phyloP scores from a whole-genome alignment of 2,113 vertebrate species.

The Microcebus ravelobensis region DNA sequence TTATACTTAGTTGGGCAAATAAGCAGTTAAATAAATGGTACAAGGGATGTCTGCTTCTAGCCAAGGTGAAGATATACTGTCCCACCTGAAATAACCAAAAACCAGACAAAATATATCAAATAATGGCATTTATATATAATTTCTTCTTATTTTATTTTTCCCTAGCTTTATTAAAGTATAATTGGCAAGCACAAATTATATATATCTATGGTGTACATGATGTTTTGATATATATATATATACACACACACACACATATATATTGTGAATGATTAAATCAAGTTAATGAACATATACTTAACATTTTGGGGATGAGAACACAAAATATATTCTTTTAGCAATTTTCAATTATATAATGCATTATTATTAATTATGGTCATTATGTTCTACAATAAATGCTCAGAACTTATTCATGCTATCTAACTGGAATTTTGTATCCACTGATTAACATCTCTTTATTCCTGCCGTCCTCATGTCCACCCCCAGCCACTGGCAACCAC shows the following conservation, averaged over 20 bases:
- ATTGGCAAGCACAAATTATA: background rate
- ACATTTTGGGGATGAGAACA: background rate
- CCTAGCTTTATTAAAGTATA: background rate
- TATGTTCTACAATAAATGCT: background rate
- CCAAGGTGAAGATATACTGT: background rate
- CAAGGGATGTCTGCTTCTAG: background rate
- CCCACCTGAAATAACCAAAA: background rate
- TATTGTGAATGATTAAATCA: background rate
- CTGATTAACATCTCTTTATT: background rate
- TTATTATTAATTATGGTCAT: background rate
- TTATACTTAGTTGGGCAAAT: background rate
- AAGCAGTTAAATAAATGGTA: background rate
- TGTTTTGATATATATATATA: background rate
- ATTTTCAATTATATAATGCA: background rate
- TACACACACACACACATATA: background rate
- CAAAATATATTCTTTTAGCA: background rate
- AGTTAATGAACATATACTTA: background rate
- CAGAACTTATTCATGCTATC: background rate
- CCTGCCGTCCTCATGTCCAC: background rate
- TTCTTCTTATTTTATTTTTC: background rate
- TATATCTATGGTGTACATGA: background rate
- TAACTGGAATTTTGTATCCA: background rate
- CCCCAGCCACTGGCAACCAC: background rate
- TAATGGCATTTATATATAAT: background rate
- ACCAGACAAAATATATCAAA: background rate